Evolutionary conservation across 2,797 vertebrate species (phyloP).

Genomic region (Melanogrammus aeglefinus): DNA sequence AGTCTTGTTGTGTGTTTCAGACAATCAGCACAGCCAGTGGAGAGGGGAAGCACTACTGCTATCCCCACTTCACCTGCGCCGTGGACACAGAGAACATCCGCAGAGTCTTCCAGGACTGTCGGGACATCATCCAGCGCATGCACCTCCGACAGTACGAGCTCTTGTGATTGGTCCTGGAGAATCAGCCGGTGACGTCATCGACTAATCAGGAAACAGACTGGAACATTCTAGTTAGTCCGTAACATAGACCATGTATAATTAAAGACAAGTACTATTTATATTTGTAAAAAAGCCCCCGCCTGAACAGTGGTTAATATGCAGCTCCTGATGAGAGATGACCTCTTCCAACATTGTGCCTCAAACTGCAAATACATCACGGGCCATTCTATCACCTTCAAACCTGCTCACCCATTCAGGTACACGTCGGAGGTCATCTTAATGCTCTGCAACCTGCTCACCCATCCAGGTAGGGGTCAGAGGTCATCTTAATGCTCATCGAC

Average conservation of each 20-base stretch:
- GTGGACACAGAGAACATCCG: slow-evolving; percentile 96
- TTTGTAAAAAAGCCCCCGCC: neutral
- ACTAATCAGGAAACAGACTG: neutral
- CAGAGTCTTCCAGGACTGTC: slow-evolving; percentile 94
- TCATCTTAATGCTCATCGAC: too few species aligned
- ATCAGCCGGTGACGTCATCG: slow-evolving; percentile 68
- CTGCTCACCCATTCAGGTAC: neutral
- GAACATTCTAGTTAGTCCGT: neutral
- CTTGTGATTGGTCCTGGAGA: slow-evolving; percentile 80
- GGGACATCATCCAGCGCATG: slow-evolving; percentile 98
- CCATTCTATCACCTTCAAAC: neutral
- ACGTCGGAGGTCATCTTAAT: neutral
- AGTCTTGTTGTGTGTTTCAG: slow-evolving; percentile 61
- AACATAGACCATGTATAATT: slow-evolving; percentile 48
- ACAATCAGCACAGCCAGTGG: slow-evolving; percentile 93
- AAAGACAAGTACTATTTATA: neutral
- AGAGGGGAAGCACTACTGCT: slow-evolving; percentile 92
- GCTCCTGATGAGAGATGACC: too few species aligned
- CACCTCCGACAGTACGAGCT: slow-evolving; percentile 96
- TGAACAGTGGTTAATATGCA: too few species aligned
- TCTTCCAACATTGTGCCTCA: too few species aligned
- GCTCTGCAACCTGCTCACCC: too few species aligned
- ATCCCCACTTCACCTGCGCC: slow-evolving; percentile 95
- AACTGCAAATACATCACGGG: neutral
- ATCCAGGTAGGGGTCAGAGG: too few species aligned